Percentiles rank a stretch among this genome's conserved stretches.
phyloP scores from a whole-genome alignment of 2,888 invertebrate genomes.

The Chloromyia formosa region DNA sequence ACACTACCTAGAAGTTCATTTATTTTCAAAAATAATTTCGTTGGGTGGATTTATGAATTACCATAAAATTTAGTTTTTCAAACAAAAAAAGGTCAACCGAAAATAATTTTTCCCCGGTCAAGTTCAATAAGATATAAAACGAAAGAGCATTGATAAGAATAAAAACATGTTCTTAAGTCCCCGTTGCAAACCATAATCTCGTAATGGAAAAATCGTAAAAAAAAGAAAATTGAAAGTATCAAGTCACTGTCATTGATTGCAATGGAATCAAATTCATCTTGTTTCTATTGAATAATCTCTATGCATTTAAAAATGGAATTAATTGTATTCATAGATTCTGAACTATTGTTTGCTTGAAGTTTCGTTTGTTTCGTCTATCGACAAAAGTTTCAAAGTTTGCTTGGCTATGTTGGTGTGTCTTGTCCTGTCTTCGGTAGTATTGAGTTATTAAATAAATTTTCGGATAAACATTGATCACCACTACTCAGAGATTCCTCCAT shows the following conservation, averaged over 20 bases:
- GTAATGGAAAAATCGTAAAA: not conserved
- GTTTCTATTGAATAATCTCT: not conserved
- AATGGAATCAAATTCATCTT: slow-evolving; percentile 11
- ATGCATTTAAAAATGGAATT: slow-evolving; percentile 23
- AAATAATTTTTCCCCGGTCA: not conserved
- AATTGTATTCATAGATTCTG: not conserved
- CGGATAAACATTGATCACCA: slow-evolving; percentile 5
- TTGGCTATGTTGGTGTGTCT: slow-evolving; percentile 18
- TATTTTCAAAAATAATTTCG: too few relatives aligned
- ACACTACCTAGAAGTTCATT: too few relatives aligned
- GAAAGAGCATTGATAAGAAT: not conserved
- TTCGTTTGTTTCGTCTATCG: not conserved
- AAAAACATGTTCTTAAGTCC: not conserved
- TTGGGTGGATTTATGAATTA: too few relatives aligned
- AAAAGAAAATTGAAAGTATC: not conserved
- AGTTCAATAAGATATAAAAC: not conserved
- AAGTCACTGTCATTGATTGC: not conserved
- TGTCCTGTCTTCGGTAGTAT: not conserved
- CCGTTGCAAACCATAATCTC: slow-evolving; percentile 1
- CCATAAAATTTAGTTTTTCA: not conserved
- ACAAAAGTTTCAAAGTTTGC: not conserved
- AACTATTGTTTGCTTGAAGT: not conserved
- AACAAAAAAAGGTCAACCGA: not conserved
- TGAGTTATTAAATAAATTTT: not conserved
- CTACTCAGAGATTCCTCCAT: slow-evolving; percentile 55